A percentile compares a stretch with the other conserved stretches of the same genome.
Conservation (phyloP, 2,888 invertebrate genomes). For the Steromphala cineraria region DNA sequence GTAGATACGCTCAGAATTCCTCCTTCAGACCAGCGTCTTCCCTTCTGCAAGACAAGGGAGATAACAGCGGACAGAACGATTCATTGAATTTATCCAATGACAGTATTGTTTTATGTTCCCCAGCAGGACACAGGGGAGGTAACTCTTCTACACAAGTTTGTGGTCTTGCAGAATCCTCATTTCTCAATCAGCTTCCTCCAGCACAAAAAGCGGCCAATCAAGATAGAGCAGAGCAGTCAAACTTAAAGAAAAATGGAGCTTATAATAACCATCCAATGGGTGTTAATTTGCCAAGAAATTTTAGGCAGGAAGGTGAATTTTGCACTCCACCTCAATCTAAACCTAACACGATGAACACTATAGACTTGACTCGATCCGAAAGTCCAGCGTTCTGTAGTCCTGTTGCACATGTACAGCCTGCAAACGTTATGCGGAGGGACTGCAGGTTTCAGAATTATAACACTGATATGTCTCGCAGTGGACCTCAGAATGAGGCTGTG, state of each 20-base stretch:
- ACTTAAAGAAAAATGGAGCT: not conserved
- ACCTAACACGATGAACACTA: not conserved
- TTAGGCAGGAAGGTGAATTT: not conserved
- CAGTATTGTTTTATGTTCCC: not conserved
- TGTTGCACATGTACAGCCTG: not conserved
- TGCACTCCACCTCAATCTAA: not conserved
- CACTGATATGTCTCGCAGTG: not conserved
- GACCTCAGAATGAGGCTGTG: not conserved
- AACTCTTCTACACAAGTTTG: not conserved
- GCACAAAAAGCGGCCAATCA: not conserved
- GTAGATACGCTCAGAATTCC: not conserved
- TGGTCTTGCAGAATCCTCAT: not conserved
- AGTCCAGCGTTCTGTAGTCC: not conserved
- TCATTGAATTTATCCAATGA: not conserved
- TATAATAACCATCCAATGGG: not conserved
- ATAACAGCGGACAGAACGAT: not conserved
- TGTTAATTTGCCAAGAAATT: not conserved
- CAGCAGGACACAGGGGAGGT: not conserved
- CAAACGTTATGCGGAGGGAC: not conserved
- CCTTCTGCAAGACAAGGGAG: not conserved
- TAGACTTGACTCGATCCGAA: not conserved
- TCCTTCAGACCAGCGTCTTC: not conserved
- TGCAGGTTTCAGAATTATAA: not conserved
- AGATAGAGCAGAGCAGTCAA: not conserved
- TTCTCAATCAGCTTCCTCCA: not conserved